phyloP scores from a whole-genome alignment of 2,888 invertebrate species.

The Polymixis flavicincta region DNA sequence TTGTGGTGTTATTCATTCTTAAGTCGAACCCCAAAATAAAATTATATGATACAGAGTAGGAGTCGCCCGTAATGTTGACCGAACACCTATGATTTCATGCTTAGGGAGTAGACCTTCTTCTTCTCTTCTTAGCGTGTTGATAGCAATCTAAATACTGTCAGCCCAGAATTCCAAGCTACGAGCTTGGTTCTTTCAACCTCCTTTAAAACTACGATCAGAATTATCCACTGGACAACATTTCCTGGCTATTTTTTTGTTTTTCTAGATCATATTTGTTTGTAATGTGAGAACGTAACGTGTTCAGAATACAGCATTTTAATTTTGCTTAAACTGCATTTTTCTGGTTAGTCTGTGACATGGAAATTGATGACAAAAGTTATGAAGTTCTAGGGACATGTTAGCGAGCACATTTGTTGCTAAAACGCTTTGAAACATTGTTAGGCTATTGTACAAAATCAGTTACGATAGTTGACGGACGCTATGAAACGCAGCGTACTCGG shows the following conservation, averaged over 20 bases:
- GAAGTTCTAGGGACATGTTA: conserved; percentile 29
- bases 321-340: neutral
- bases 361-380: conserved; percentile 20
- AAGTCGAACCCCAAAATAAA: too few relatives aligned
- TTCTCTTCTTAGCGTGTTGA: too few relatives aligned
- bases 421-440: conserved; percentile 56
- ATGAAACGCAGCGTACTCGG: conserved; percentile 43
- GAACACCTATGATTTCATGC: too few relatives aligned
- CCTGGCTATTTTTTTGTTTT: neutral
- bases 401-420: conserved; percentile 47
- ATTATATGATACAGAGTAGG: too few relatives aligned
- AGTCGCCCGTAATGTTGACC: too few relatives aligned
- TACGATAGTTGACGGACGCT: conserved; percentile 50
- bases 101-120: too few relatives aligned
- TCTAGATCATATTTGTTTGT: neutral
- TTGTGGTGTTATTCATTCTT: too few relatives aligned
- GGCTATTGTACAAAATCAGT: conserved; percentile 57
- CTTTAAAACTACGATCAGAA: neutral
- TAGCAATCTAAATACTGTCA: too few relatives aligned
- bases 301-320: neutral
- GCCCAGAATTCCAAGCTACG: too few relatives aligned
- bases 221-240: neutral
- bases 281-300: neutral
- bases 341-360: neutral
- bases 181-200: too few relatives aligned